phyloP scores from a whole-genome alignment of 2,797 vertebrate species.

The Gorsachius magnificus region DNA sequence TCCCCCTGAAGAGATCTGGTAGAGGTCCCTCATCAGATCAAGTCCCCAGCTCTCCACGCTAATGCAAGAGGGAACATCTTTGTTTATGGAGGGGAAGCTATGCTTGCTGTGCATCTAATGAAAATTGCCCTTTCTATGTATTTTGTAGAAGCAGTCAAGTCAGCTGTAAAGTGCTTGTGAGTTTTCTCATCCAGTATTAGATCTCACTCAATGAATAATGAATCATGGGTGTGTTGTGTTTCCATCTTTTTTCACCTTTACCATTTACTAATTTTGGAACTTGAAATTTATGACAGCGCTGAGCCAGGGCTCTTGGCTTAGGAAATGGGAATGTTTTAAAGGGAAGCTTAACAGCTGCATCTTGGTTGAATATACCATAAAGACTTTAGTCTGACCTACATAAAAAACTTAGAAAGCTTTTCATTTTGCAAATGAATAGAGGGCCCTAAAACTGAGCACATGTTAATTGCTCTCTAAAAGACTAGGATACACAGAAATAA shows the following conservation, averaged over 20 bases:
- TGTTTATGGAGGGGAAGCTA: background rate
- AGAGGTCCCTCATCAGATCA: background rate
- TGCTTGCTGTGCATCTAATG: background rate
- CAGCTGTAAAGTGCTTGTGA: background rate
- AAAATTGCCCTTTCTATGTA: background rate
- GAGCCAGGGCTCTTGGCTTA: constrained; percentile 7
- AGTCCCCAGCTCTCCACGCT: background rate
- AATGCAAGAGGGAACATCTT: background rate
- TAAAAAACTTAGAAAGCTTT: background rate
- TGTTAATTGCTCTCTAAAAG: background rate
- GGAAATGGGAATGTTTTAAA: background rate
- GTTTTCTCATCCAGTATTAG: background rate
- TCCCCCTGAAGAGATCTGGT: background rate
- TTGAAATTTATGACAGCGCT: background rate
- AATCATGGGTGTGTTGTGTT: constrained; percentile 2
- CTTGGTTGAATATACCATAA: background rate
- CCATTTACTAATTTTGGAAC: constrained; percentile 39
- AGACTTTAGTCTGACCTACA: background rate
- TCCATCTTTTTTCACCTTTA: constrained; percentile 30
- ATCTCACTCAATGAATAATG: constrained; percentile 1
- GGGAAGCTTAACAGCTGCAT: background rate
- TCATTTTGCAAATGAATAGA: background rate
- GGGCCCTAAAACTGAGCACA: background rate
- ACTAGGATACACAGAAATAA: background rate
- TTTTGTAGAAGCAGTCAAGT: background rate